Evolutionary conservation across 2,888 invertebrate genomes (phyloP), one percentile per base, ranked within the genome.

Genomic region (Latrodectus hesperus): DNA sequence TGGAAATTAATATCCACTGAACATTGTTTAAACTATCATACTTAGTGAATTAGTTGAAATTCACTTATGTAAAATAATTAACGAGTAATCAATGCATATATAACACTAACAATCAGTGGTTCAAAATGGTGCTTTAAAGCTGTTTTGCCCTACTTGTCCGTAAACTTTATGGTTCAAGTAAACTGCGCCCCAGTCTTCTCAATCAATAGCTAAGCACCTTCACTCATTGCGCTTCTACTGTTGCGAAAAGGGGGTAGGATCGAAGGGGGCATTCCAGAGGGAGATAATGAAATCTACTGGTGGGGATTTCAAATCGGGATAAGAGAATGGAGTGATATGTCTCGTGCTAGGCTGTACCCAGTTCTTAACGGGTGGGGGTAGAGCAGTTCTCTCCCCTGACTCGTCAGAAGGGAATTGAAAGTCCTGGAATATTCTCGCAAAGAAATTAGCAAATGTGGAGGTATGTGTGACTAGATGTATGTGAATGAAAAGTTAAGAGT

Each of bases 221-320:
- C 67, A 26, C 74, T 82, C 77, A 84, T 84, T 84, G 77, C 53
- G 77, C 72, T 72, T 84, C 71, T 72, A 70, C 52, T 84, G 64
- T 67, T 26, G 77, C 51, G 82, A 49, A 65, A 38, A 51, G 83
- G 22, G 11, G 38, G 52, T 9, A 38, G 38, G 11, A 12, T 38
- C 52, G 60, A 49, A 22, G 51, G 52, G 26, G 14, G 77, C 9
- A 17, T 12, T n/a, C 26, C 38, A n/a, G 64, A 17, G 75, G 65
- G 71, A 72, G 71, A 64, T 77, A 84, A 84, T 78, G 84, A 78
- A 84, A 84, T 84, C 77, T 77, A 84, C 84, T 84, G 78, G 84
- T 84, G 84, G 78, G 84, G 78, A 84, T 84, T 78, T 84, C 67
- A 71, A 84, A 84, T 84, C 84, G 76, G 64, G 84, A 38, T 73